Evolutionary conservation across 2,888 invertebrate species (phyloP).

Genomic region (Elmis aenea): DNA sequence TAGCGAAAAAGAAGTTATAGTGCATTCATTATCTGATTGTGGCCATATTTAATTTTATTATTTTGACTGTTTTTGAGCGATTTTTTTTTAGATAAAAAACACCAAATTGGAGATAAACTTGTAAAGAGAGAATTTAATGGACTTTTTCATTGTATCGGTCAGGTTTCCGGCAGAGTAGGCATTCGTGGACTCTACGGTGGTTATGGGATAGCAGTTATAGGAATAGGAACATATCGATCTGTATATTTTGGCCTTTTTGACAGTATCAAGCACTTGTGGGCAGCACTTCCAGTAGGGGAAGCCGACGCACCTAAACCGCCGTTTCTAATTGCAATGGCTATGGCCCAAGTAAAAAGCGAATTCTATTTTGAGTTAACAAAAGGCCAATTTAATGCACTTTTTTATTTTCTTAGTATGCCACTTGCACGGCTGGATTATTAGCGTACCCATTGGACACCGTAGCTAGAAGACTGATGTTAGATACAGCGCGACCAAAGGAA

Average conservation of each 20-base stretch:
- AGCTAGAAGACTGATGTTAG: constrained; percentile 16
- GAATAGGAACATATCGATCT: constrained; percentile 19
- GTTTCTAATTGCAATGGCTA: constrained; percentile 7
- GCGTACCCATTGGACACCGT: constrained; percentile 20
- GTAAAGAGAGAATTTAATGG: constrained; percentile 21
- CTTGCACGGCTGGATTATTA: constrained; percentile 9
- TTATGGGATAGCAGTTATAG: constrained; percentile 10
- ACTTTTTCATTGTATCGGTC: constrained; percentile 14
- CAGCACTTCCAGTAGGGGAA: not conserved
- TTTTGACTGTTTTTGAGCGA: too few species aligned
- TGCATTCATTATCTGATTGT: too few species aligned
- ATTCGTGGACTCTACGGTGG: constrained; percentile 21
- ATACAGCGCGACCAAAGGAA: constrained; percentile 10
- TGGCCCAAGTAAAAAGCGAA: constrained; percentile 16
- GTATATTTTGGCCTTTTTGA: constrained; percentile 24
- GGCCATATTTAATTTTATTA: not conserved
- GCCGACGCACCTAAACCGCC: constrained; percentile 12
- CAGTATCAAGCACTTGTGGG: constrained; percentile 10
- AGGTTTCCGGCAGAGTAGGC: constrained; percentile 13
- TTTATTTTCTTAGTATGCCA: constrained; percentile 4
- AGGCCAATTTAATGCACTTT: not conserved
- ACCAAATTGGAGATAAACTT: constrained; percentile 1
- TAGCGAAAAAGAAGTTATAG: too few species aligned
- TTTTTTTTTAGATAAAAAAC: too few species aligned
- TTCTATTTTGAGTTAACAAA: too few species aligned